phyloP scores from a whole-genome alignment of 2,797 vertebrate genomes.

The Mastacembelus armatus region DNA sequence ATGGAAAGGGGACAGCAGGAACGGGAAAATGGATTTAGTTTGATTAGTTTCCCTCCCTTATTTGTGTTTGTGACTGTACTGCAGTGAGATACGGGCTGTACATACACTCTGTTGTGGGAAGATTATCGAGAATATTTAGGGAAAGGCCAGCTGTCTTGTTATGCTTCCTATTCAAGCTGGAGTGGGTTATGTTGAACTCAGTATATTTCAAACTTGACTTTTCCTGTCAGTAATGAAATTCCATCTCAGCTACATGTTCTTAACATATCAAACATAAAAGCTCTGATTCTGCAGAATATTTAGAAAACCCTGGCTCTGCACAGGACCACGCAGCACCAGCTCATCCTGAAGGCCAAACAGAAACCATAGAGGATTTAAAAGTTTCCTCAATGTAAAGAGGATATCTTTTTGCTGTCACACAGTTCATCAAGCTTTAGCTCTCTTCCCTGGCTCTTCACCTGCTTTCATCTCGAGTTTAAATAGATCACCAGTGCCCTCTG shows the following conservation, averaged over 20 bases:
- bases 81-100: background rate
- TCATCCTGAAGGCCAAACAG: background rate
- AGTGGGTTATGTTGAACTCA: too few species aligned
- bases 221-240: too few species aligned
- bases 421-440: background rate
- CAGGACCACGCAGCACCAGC: too few species aligned
- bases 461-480: background rate
- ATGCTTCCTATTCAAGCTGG: too few species aligned
- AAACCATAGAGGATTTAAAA: too few species aligned
- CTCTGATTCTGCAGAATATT: too few species aligned
- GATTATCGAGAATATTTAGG: constrained; percentile 3
- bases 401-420: background rate
- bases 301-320: too few species aligned
- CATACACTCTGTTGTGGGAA: background rate
- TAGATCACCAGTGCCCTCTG: constrained; percentile 52
- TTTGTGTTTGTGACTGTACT: constrained; percentile 21
- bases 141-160: background rate
- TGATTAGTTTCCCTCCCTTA: constrained; percentile 18
- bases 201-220: too few species aligned
- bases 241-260: too few species aligned
- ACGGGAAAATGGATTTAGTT: constrained; percentile 4
- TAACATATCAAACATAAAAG: too few species aligned
- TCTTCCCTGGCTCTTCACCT: background rate
- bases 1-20: constrained; percentile 31
- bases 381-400: background rate